Base-by-base conservation (phyloP, 2,113 vertebrate genomes). In the Amazona guildingii region DNA sequence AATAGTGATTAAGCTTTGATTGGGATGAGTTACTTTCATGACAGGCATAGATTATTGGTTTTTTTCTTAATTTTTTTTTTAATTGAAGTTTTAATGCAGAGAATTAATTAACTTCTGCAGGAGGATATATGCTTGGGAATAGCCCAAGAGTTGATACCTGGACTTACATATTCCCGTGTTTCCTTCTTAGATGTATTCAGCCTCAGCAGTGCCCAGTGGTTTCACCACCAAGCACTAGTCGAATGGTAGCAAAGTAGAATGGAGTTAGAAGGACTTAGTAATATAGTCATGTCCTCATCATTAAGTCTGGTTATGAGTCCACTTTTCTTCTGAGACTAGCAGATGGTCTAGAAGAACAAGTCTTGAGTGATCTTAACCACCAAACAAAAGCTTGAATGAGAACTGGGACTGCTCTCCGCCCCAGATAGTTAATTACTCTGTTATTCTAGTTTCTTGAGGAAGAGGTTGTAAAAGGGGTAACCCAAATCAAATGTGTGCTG, bases 131-230 rank as follows among this genome's bases (percentile, higher is more conserved):
- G 6, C 28, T 63, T 80, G 33, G 21, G n/a, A 75, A 51, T 24
- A 82, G 39, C 24, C 25, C 24, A 57, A 41, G n/a, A n/a, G 14
- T 81, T 87, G 35, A 10, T 64, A 31, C 10, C 19, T 44, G 35
- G 11, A 52, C 7, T 72, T 78, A 17, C 1, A 13, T 33, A n/a
- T 55, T 48, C 2, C 17, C 67, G 0, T 4, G 2, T 66, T 89
- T 94, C 9, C 25, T 73, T 10, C 15, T 84, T 67, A 57, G 75
- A 14, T 39, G 4, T 68, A 54, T 76, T 20, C 67, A 84, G 62
- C 28, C 37, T 81, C 46, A 81, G 28, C 29, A 70, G 14, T 19
- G 11, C 24, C 33, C 33, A n/a, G 49, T 73, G 37, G 23, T 69
- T 81, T 91, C 18, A 68, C 52, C 57, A 81, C 9, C 19, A 55